Base-by-base conservation (phyloP, 2,113 vertebrate species). In the Sigmodon hispidus region DNA sequence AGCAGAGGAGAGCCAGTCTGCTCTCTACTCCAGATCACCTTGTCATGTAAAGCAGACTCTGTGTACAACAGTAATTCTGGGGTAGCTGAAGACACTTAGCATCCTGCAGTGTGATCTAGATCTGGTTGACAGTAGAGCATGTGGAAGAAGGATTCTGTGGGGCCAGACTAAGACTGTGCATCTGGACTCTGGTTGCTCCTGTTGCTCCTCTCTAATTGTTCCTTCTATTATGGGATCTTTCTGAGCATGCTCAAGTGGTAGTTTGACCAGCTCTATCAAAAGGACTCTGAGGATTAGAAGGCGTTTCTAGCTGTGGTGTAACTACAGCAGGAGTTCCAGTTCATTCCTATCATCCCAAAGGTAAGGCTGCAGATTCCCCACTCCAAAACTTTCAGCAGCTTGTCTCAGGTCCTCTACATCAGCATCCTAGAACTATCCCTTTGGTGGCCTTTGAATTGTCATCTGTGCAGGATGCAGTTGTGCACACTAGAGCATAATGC, bases 251-350 rank as follows among this genome's bases (percentile, higher is more conserved):
- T 73, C 72, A 26, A 43, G 4, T 72, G 9, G 36, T n/a, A 8
- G n/a, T n/a, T 72, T n/a, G 70, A 21, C 40, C 40, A 45, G 94
- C 99, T 99, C 97, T 99, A 99, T 98, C 98, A 99, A 0, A 99
- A 99, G 97, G 98, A 98, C 98, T 57, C 55, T 57, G 55, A 57
- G 55, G 55, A 99, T 93, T 99, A 99, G 0, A 99, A 99, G 89
- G 99, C 99, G 98, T 99, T 99, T 90, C 98, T 99, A 90, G 99
- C 99, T 91, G 99, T 98, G 0, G 99, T 86, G 98, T 99, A 90
- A 99, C 99, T 90, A 99, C 98, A 0, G 98, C 99, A 99, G 96
- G 99, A 99, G 95, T 99, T 99, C 0, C 97, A 99, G 94, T 99
- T 99, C 98, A 13, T 57, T 19, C 55, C 98, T 98, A 97, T 99